Evolutionary conservation across 2,113 vertebrate species (phyloP).

Genomic region (Chionomys nivalis): DNA sequence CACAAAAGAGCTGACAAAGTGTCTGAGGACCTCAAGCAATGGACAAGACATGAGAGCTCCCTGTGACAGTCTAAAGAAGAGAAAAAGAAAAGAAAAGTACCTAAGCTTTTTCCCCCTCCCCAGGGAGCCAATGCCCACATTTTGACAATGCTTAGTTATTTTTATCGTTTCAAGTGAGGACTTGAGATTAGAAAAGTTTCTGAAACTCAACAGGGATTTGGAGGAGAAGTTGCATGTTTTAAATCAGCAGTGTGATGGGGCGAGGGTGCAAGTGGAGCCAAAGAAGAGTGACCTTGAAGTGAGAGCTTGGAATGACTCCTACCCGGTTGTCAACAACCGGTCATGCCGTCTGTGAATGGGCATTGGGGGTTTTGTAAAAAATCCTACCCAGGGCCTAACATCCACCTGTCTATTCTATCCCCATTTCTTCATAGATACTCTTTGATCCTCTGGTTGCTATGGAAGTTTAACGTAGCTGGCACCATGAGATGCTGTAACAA

Average conservation of each 20-base stretch:
- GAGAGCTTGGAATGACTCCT: background rate
- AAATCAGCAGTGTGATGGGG: background rate
- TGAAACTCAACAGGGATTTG: constrained; percentile 24
- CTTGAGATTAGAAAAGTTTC: constrained; percentile 25
- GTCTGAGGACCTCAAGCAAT: background rate
- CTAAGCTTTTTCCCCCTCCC: background rate
- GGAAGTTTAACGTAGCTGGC: background rate
- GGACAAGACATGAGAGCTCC: background rate
- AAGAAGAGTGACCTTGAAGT: background rate
- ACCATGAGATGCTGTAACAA: background rate
- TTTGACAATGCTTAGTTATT: background rate
- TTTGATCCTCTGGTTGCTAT: background rate
- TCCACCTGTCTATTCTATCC: background rate
- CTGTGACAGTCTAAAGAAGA: background rate
- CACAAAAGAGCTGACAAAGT: background rate
- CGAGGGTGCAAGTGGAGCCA: background rate
- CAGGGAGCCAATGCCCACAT: background rate
- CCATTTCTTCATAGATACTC: background rate
- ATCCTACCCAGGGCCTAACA: background rate
- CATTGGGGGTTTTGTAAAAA: background rate
- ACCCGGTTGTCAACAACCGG: background rate
- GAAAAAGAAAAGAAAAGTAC: background rate
- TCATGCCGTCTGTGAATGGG: background rate
- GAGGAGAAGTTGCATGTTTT: background rate
- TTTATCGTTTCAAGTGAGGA: constrained; percentile 29